phyloP scores from a whole-genome alignment of 2,797 vertebrate genomes.

The Characodon lateralis region DNA sequence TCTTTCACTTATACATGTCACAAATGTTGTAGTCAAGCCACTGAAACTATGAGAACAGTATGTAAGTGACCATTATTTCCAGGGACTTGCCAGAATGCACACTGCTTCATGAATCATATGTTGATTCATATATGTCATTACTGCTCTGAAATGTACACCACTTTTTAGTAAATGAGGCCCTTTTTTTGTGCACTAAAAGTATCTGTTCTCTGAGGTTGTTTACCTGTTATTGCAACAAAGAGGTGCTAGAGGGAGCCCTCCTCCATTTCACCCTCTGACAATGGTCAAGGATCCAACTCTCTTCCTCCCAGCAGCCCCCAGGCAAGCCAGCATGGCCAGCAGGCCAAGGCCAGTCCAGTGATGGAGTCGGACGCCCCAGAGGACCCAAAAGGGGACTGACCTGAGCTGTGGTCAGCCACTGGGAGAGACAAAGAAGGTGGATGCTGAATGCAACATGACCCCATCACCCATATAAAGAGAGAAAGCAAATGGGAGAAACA shows the following conservation, averaged over 20 bases:
- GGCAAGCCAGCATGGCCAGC: conserved; percentile 54
- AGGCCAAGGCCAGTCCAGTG: conserved; percentile 68
- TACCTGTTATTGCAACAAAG: conserved; percentile 77
- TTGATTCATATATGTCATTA: not conserved
- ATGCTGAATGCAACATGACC: conserved; percentile 65
- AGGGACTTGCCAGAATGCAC: not conserved
- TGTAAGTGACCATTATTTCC: not conserved
- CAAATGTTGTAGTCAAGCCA: not conserved
- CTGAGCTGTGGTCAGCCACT: conserved; percentile 65
- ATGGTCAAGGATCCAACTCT: conserved; percentile 24
- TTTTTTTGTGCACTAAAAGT: conserved; percentile 21
- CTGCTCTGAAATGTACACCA: not conserved
- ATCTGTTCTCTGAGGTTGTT: conserved; percentile 10
- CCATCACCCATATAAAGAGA: conserved; percentile 60
- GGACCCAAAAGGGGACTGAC: conserved; percentile 53
- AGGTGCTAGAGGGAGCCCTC: conserved; percentile 91
- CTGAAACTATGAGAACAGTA: not conserved
- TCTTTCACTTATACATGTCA: not conserved
- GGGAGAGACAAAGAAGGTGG: conserved; percentile 63
- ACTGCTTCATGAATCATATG: conserved; percentile 2
- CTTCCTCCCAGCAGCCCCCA: conserved; percentile 38
- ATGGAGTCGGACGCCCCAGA: conserved; percentile 56
- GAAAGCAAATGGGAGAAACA: conserved; percentile 27
- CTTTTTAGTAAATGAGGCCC: not conserved
- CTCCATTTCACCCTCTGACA: conserved; percentile 56